Evolutionary conservation across 2,113 vertebrate species (phyloP), one percentile per base, ranked within the genome.

Genomic region (Chamaea fasciata): DNA sequence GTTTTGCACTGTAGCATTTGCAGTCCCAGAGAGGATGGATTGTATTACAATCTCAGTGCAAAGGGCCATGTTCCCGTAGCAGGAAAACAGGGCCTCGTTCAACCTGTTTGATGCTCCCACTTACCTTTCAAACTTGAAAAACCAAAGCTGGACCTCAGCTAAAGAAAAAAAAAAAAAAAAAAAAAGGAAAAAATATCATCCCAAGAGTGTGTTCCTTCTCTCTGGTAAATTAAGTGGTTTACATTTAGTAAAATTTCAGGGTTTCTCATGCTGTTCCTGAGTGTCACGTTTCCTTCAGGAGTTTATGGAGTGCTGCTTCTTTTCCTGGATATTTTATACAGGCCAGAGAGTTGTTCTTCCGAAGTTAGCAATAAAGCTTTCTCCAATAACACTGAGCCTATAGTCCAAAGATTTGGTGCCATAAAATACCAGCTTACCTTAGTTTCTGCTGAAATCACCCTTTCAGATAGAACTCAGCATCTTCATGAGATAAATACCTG

Each of bases 1-100:
- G 97, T 98, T 98, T 98, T 98, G 97, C 98, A 98, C 98, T 98
- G 98, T 97, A 98, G 96, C 96, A 70, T 97, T 97, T 92, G 65
- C 97, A 97, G 97, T 96, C 97, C 97, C 97, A 92, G 97, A 97
- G 98, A 98, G 98, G 97, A 97, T 97, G 95, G 98, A 98, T 98
- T 98, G 98, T 97, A 98, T 98, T 98, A 98, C 98, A 98, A 95
- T 98, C 92, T 20, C 84, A 12, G 96, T 97, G 97, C 97, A 98
- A 97, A 98, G 97, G 98, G 97, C 96, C 95, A 55, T 96, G 97
- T 97, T 98, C 95, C 94, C 78, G 81, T 89, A 95, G 97, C 94
- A 96, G 97, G 96, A 90, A 98, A 98, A 97, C 96, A 92, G 97
- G 80, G 90, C 90, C 95, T 97, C 26, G 64, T 96, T 95, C 97